phyloP scores from a whole-genome alignment of 2,888 invertebrate genomes.

The Plutella xylostella region DNA sequence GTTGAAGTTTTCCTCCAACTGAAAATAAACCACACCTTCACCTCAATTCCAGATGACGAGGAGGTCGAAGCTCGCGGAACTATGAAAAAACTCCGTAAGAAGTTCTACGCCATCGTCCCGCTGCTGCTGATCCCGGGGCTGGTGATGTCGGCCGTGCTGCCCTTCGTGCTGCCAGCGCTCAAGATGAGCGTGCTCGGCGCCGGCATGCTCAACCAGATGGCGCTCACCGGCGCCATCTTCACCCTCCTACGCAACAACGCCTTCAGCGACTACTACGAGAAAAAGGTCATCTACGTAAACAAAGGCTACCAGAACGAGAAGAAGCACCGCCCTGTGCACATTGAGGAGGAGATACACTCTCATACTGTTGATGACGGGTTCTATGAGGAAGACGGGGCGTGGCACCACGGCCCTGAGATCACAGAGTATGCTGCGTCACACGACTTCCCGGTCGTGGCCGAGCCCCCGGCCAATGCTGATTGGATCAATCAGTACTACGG shows the following conservation, averaged over 20 bases:
- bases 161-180: conserved; percentile 75
- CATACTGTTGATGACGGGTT: conserved; percentile 2
- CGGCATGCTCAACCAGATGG: conserved; percentile 75
- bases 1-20: no score
- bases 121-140: conserved; percentile 72
- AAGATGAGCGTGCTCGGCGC: conserved; percentile 74
- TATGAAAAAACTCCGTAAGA: conserved; percentile 46
- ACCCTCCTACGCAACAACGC: conserved; percentile 69
- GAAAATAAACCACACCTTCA: no score
- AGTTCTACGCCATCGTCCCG: conserved; percentile 56
- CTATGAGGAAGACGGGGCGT: background rate
- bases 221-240: conserved; percentile 72
- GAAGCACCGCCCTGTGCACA: conserved; percentile 20
- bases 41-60: background rate
- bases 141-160: conserved; percentile 74
- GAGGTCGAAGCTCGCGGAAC: conserved; percentile 27
- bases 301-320: conserved; percentile 66
- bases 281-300: conserved; percentile 69
- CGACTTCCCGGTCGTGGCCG: conserved; percentile 17
- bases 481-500: conserved; percentile 26
- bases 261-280: conserved; percentile 62
- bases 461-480: conserved; percentile 22
- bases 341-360: conserved; percentile 17
- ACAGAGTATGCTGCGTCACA: background rate
- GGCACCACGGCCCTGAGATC: background rate